phyloP scores from a whole-genome alignment of 2,888 invertebrate genomes.

The Theristus sp. region DNA sequence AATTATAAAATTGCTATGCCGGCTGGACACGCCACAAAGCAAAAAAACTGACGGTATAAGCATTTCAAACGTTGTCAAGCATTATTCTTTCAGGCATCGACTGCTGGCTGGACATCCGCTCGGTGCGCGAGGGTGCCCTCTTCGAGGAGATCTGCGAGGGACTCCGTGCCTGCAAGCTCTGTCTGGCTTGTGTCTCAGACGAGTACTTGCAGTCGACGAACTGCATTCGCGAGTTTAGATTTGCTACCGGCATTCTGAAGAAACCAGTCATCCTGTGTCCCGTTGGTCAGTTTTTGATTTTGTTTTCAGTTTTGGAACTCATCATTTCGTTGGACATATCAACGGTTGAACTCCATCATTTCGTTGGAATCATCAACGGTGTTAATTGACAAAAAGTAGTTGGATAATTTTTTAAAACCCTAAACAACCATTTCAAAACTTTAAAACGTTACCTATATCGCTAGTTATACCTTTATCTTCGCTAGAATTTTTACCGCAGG shows the following conservation, averaged over 20 bases:
- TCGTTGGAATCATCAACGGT: no score
- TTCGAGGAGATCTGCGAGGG: conserved; percentile 30
- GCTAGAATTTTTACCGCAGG: no score
- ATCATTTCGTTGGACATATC: neutral
- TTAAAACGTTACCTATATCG: no score
- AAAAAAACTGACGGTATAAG: no score
- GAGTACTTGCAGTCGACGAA: conserved; percentile 10
- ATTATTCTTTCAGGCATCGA: conserved; percentile 15
- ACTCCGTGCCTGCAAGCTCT: conserved; percentile 19
- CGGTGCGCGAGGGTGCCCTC: conserved; percentile 20
- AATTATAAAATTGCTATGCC: no score
- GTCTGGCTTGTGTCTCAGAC: conserved; percentile 27
- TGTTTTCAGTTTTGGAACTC: neutral
- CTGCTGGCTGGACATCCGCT: conserved; percentile 31
- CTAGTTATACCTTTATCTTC: no score
- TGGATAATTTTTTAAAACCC: no score
- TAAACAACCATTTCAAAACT: no score
- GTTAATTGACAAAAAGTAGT: no score
- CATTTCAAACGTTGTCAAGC: conserved; percentile 21
- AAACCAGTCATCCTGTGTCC: conserved; percentile 1
- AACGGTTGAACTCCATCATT: neutral
- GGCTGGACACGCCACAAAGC: no score
- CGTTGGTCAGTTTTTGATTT: neutral
- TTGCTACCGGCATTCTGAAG: neutral
- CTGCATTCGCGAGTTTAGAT: conserved; percentile 1